These are phyloP conservation scores for Cremastinae sp. DNA, from an alignment of 2,888 invertebrate species.

Conservation along the genomic window DNA sequence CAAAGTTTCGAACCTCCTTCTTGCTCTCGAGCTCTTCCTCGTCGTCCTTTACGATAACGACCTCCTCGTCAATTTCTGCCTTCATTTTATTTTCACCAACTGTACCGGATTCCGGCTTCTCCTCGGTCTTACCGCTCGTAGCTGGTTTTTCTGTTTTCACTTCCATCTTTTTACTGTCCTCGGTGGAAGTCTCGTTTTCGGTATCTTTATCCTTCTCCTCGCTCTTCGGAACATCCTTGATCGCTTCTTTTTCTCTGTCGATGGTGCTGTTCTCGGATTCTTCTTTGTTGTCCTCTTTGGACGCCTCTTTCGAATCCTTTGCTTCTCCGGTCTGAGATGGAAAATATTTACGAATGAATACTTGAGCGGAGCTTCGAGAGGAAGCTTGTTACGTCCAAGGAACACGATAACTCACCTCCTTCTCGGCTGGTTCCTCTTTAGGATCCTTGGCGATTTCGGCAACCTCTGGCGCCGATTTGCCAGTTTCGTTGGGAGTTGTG, in stretches of 20 bases:
- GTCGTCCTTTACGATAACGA: conserved; percentile 86
- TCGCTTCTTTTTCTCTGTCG: conserved; percentile 72
- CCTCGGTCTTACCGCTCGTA: conserved; percentile 64
- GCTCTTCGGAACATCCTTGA: conserved; percentile 78
- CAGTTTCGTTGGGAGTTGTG: conserved; percentile 58
- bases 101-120: conserved; percentile 68
- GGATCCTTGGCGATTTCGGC: conserved; percentile 68
- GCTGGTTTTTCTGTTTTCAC: conserved; percentile 78
- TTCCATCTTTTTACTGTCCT: conserved; percentile 76
- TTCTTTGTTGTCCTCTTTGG: conserved; percentile 78
- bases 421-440: conserved; percentile 74
- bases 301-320: conserved; percentile 73
- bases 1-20: conserved; percentile 73
- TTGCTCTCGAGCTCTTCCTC: conserved; percentile 80
- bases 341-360: neutral
- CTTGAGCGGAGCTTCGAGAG: neutral
- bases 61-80: conserved; percentile 83
- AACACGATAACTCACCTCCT: conserved; percentile 62
- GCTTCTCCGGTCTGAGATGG: conserved; percentile 74
- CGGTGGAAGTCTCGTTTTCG: conserved; percentile 65
- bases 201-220: conserved; percentile 76
- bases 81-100: conserved; percentile 75
- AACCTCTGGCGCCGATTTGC: conserved; percentile 72
- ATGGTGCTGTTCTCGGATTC: conserved; percentile 69
- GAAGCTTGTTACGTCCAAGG: no score